Base-by-base conservation (phyloP, 1,140 invertebrate genomes). In the Drusus annulatus region DNA sequence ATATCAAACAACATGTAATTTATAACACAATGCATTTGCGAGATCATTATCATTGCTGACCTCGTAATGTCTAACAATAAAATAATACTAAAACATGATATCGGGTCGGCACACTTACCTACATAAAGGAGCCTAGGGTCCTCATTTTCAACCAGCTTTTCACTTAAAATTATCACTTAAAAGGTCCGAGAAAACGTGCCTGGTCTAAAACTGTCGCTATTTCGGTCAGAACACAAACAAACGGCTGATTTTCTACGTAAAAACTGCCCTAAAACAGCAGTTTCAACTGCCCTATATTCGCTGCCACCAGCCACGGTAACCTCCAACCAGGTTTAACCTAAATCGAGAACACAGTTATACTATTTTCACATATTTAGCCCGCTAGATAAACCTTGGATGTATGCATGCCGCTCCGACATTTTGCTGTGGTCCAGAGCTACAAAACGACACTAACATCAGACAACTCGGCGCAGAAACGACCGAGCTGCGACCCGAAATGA, bases 281-380 rank as follows among this genome's bases (percentile, higher is more conserved):
- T 21, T 13, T 19, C 56, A 7, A 60, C 54, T 23, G 56, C 56
- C 56, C 56, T 60, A 23, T 8, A 60, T 19, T 23, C 19, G n/a
- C 54, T 60, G 17, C 16, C 4, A 15, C 16, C 56, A 17, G 56
- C 56, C 8, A 60, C 56, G 23, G 56, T 8, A 23, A 0, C n/a
- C 56, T 23, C 56, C 19, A 60, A 60, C 56, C 56, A 19, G 17
- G 56, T 19, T 60, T 60, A 60, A 60, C 56, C 56, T 60, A 60
- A 60, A 21, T 60, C 15, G 56, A 17, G 56, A 23, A 60, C 16
- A 60, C 54, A 7, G 54, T 56, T 56, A 56, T 56, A 56, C 56
- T 60, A 60, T 60, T 60, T 60, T 8, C 17, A 21, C 8, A 21
- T 21, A 21, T 19, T 60, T 23, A 60, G 7, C 17, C 56, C 15